phyloP scores from a whole-genome alignment of 1,140 invertebrate genomes.

The Phymastichus coffea region DNA sequence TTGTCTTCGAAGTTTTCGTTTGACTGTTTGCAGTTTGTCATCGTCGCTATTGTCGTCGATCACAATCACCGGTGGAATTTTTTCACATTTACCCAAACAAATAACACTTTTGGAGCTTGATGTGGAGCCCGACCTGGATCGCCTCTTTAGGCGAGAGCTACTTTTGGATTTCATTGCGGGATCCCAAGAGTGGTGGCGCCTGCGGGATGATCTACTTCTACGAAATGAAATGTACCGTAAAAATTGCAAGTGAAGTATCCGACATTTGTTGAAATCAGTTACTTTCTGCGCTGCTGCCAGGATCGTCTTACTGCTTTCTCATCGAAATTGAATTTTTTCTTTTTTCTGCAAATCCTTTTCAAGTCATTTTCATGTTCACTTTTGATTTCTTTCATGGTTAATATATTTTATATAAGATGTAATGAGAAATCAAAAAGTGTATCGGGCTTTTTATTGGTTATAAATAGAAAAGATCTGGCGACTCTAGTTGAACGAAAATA shows the following conservation, averaged over 20 bases:
- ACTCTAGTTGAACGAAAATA: too few relatives aligned
- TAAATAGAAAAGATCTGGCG: too few relatives aligned
- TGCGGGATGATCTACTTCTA: background rate
- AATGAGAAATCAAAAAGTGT: too few relatives aligned
- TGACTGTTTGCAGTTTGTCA: background rate
- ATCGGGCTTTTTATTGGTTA: too few relatives aligned
- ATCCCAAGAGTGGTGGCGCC: slow-evolving; percentile 2
- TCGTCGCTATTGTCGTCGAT: slow-evolving; percentile 34
- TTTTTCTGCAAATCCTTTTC: slow-evolving; percentile 9
- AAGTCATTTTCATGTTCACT: background rate
- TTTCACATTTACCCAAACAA: slow-evolving; percentile 37
- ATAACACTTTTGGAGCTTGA: slow-evolving; percentile 30
- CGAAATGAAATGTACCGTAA: background rate
- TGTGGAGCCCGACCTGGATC: background rate
- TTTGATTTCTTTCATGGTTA: background rate
- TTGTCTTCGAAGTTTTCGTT: slow-evolving; percentile 1
- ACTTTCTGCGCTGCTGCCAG: background rate
- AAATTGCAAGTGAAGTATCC: background rate
- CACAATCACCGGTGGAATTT: slow-evolving; percentile 37
- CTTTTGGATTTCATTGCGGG: background rate
- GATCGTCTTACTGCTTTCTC: too few relatives aligned
- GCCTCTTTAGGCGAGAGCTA: background rate
- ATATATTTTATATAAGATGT: too few relatives aligned
- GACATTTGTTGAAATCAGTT: background rate
- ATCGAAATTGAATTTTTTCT: background rate